Percentiles rank a stretch among this genome's conserved stretches.
phyloP scores from a whole-genome alignment of 1,140 invertebrate species.

The Cataglyphis hispanica region DNA sequence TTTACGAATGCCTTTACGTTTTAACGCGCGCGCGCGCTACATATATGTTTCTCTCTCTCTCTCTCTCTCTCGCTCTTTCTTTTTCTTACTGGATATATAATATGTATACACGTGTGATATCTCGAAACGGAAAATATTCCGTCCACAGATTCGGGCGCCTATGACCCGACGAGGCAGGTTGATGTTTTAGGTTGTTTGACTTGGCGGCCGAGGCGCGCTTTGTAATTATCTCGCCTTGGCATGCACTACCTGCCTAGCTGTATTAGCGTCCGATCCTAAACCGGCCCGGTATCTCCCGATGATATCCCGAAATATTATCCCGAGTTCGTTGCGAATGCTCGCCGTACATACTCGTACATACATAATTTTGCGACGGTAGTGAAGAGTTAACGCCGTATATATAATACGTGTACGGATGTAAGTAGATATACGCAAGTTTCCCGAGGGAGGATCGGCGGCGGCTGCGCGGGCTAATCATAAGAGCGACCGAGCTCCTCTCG shows the following conservation, averaged over 20 bases:
- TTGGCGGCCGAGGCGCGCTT: constrained; percentile 85
- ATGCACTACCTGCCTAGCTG: constrained; percentile 84
- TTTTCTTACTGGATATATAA: background rate
- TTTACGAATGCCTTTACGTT: constrained; percentile 57
- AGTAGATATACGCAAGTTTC: constrained; percentile 43
- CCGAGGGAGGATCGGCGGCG: constrained; percentile 75
- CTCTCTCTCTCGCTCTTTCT: background rate
- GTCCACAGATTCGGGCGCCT: constrained; percentile 74
- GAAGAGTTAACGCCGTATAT: background rate
- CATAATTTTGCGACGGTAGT: background rate
- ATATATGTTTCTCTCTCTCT: background rate
- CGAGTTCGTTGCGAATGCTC: background rate
- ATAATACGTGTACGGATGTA: constrained; percentile 13
- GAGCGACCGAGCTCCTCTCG: constrained; percentile 75
- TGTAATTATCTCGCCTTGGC: constrained; percentile 86
- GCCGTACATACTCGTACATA: background rate
- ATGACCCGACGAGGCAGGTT: constrained; percentile 80
- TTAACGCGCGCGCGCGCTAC: constrained; percentile 8
- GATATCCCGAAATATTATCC: constrained; percentile 30
- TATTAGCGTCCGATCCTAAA: constrained; percentile 73
- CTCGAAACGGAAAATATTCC: constrained; percentile 47
- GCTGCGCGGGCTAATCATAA: constrained; percentile 83
- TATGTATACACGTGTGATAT: constrained; percentile 64
- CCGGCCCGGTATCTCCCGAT: constrained; percentile 11
- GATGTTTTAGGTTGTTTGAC: constrained; percentile 86